Evolutionary conservation across 2,888 invertebrate species (phyloP).

Genomic region (Lasioglossum morio): DNA sequence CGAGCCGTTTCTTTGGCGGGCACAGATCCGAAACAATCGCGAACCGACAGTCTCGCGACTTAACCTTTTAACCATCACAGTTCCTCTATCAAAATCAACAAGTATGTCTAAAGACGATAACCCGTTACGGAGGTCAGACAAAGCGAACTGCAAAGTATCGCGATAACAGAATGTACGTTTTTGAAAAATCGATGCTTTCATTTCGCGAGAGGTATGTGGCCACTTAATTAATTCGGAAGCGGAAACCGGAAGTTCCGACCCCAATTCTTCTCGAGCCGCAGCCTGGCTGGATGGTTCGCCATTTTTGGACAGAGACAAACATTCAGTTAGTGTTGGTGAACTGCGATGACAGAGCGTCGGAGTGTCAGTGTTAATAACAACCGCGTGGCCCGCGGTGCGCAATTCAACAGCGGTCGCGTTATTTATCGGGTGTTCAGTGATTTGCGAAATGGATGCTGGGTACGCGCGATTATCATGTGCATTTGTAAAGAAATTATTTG

Average conservation of each 20-base stretch:
- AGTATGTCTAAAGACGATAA: too few species aligned
- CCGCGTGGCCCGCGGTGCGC: background rate
- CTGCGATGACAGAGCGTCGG: background rate
- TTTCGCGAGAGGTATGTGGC: background rate
- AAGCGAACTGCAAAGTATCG: too few species aligned
- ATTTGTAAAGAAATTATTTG: background rate
- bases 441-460: background rate
- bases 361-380: constrained; percentile 27
- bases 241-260: constrained; percentile 16
- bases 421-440: constrained; percentile 6
- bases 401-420: background rate
- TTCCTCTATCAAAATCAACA: too few species aligned
- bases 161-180: background rate
- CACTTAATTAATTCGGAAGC: background rate
- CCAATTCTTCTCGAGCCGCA: constrained; percentile 1
- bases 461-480: background rate
- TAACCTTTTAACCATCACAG: too few species aligned
- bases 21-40: too few species aligned
- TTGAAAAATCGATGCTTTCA: background rate
- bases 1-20: too few species aligned
- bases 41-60: too few species aligned
- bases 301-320: constrained; percentile 1
- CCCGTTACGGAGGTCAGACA: too few species aligned
- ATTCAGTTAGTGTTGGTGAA: constrained; percentile 28
- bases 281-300: background rate